phyloP scores from a whole-genome alignment of 2,113 vertebrate species.

The Syngnathus floridae region DNA sequence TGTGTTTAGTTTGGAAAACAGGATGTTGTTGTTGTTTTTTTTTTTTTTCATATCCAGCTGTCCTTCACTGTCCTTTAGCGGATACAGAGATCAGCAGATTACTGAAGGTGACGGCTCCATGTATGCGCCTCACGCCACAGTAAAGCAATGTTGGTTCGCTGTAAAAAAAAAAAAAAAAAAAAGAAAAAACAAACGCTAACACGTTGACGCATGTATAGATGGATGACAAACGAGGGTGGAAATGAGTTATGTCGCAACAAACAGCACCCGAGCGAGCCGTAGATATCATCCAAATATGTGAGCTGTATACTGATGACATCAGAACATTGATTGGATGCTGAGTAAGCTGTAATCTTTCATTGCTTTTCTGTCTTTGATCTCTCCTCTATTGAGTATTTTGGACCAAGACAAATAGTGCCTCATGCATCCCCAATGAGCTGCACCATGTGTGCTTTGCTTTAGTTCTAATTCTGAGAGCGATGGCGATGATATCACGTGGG shows the following conservation, averaged over 20 bases:
- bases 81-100: slow-evolving; percentile 12
- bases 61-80: slow-evolving; percentile 15
- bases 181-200: no score
- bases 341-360: not conserved
- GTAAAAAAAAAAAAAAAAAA: slow-evolving; percentile 5
- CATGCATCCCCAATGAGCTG: not conserved
- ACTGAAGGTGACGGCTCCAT: slow-evolving; percentile 12
- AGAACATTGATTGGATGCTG: not conserved
- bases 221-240: no score
- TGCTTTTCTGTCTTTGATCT: not conserved
- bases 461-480: not conserved
- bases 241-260: no score
- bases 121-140: slow-evolving; percentile 17
- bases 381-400: not conserved
- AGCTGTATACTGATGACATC: not conserved
- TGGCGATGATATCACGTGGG: not conserved
- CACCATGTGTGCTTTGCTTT: not conserved
- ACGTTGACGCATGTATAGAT: no score
- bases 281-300: not conserved
- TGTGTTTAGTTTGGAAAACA: slow-evolving; percentile 8
- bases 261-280: no score
- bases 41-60: slow-evolving; percentile 13
- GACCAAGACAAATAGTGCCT: not conserved
- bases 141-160: slow-evolving; percentile 6
- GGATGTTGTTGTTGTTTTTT: not conserved